Conservation (phyloP, 1,140 invertebrate species). For the Magallana angulata region DNA sequence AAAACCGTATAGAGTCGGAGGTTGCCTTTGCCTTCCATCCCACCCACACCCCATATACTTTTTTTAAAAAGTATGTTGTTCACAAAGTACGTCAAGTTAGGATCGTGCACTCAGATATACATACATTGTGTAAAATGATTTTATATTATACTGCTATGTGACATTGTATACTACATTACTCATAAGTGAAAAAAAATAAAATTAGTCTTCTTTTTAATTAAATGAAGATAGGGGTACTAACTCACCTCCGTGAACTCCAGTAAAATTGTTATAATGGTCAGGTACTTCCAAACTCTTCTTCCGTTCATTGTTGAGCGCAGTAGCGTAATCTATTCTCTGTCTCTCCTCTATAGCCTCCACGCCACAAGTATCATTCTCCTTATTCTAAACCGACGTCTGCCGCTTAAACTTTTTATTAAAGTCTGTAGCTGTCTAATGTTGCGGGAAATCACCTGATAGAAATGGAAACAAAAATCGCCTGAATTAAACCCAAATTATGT, state of each 20-base stretch:
- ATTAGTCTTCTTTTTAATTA: too few relatives aligned
- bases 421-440: background rate
- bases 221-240: background rate
- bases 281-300: background rate
- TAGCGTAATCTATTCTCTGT: background rate
- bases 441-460: constrained; percentile 4
- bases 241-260: background rate
- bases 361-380: background rate
- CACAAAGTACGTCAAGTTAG: too few relatives aligned
- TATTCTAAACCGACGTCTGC: background rate
- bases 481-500: constrained; percentile 12
- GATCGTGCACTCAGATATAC: too few relatives aligned
- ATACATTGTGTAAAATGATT: too few relatives aligned
- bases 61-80: too few relatives aligned
- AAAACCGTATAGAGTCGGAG: too few relatives aligned
- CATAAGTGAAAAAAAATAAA: too few relatives aligned
- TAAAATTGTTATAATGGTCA: background rate
- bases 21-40: too few relatives aligned
- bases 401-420: background rate
- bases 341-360: background rate
- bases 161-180: too few relatives aligned
- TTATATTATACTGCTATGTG: too few relatives aligned
- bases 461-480: constrained; percentile 6
- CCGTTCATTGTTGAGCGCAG: background rate
- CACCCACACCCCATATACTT: too few relatives aligned